Conservation (phyloP, 2,888 invertebrate species). For the Neria commutata region DNA sequence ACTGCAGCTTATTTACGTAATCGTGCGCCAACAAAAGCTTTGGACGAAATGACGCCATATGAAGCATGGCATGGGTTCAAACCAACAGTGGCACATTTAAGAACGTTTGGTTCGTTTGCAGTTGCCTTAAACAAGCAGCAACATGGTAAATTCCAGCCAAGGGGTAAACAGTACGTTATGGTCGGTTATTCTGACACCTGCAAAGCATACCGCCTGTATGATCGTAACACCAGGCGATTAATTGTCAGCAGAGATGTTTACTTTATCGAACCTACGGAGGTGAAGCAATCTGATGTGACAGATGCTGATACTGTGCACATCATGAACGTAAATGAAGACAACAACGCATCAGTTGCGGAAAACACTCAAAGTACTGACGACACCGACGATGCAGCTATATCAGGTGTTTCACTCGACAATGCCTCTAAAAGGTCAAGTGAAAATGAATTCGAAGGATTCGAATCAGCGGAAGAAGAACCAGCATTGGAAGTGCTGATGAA, state of each 20-base stretch:
- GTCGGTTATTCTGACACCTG: slow-evolving; percentile 6
- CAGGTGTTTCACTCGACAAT: no score
- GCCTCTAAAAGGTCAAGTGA: background rate
- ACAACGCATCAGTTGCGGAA: background rate
- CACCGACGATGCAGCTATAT: no score
- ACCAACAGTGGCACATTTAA: slow-evolving; percentile 11
- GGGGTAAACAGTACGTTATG: slow-evolving; percentile 10
- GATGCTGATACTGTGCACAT: no score
- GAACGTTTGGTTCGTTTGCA: slow-evolving; percentile 14
- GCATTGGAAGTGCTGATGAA: background rate
- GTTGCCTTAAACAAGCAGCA: slow-evolving; percentile 15
- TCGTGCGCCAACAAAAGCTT: slow-evolving; percentile 4
- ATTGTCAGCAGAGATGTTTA: slow-evolving; percentile 6
- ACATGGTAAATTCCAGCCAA: slow-evolving; percentile 8
- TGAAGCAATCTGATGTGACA: no score
- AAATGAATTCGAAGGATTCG: background rate
- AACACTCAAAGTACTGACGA: background rate
- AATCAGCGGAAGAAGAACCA: background rate
- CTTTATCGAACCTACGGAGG: background rate
- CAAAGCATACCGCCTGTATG: slow-evolving; percentile 14
- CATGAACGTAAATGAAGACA: background rate
- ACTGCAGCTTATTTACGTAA: slow-evolving; percentile 17
- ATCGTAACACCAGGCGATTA: background rate
- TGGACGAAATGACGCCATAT: slow-evolving; percentile 1
- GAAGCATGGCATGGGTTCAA: slow-evolving; percentile 16